Evolutionary conservation across 1,140 invertebrate species (phyloP).

Genomic region (Asobara japonica): DNA sequence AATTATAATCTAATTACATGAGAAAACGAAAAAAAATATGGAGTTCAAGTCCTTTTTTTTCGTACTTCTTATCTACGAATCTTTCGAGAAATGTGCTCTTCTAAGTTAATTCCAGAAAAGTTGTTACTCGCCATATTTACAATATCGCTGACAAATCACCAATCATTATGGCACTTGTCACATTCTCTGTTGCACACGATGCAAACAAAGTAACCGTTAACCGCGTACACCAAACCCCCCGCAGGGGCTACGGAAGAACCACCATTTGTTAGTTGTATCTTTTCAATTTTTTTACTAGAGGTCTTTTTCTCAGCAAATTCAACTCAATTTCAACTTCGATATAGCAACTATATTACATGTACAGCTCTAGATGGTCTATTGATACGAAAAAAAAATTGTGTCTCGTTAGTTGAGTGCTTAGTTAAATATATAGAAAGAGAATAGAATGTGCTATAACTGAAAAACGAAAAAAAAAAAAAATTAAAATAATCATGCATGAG

Average conservation of each 20-base stretch:
- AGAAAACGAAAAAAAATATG: background rate
- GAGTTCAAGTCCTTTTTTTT: background rate
- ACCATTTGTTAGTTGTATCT: constrained; percentile 35
- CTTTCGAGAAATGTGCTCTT: constrained; percentile 57
- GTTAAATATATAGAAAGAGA: constrained; percentile 1
- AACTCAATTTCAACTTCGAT: background rate
- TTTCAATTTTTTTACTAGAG: constrained; percentile 36
- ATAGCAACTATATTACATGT: constrained; percentile 8
- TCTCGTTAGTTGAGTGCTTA: constrained; percentile 9
- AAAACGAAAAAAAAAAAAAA: background rate
- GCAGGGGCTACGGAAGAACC: constrained; percentile 53
- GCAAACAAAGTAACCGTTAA: constrained; percentile 64
- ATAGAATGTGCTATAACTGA: constrained; percentile 7
- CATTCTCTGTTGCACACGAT: constrained; percentile 30
- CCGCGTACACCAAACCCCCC: constrained; percentile 67
- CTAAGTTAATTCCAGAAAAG: constrained; percentile 26
- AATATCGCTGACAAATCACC: background rate
- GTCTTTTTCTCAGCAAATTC: constrained; percentile 35
- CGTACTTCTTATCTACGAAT: constrained; percentile 55
- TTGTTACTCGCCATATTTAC: constrained; percentile 9
- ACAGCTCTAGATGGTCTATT: background rate
- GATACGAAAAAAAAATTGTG: background rate
- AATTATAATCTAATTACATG: constrained; percentile 3
- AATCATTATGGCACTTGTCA: background rate
- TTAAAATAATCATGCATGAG: constrained; percentile 2